Conservation (phyloP, 2,113 vertebrate genomes). For the Callionymus lyra region DNA sequence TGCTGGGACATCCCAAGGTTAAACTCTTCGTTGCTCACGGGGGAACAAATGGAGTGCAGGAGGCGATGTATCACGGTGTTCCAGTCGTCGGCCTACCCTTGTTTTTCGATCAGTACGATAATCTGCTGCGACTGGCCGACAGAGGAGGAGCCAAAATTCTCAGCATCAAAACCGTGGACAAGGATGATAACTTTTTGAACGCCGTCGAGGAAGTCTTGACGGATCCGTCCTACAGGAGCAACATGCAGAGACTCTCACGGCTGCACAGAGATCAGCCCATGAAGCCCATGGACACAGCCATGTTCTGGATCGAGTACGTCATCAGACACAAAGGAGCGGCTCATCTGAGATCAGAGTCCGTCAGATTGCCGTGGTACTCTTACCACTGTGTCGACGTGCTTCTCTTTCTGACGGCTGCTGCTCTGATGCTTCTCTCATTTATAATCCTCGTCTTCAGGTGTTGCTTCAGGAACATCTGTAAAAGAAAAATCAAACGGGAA, state of each 20-base stretch:
- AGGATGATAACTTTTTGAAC: slow-evolving; percentile 32
- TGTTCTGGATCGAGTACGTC: slow-evolving; percentile 69
- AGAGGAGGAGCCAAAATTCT: slow-evolving; percentile 50
- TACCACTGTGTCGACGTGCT: slow-evolving; percentile 58
- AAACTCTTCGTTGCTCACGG: slow-evolving; percentile 59
- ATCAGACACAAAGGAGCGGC: slow-evolving; percentile 65
- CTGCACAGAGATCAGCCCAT: slow-evolving; percentile 58
- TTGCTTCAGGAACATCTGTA: slow-evolving; percentile 23
- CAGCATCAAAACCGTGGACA: slow-evolving; percentile 20
- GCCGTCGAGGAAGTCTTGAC: slow-evolving; percentile 48
- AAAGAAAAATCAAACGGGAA: slow-evolving; percentile 39
- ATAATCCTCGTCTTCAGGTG: slow-evolving; percentile 17
- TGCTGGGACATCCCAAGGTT: slow-evolving; percentile 56
- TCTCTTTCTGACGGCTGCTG: slow-evolving; percentile 21
- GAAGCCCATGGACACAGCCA: slow-evolving; percentile 49
- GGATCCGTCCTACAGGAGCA: slow-evolving; percentile 53
- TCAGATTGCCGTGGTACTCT: slow-evolving; percentile 57
- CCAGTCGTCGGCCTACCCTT: slow-evolving; percentile 54
- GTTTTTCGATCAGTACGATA: slow-evolving; percentile 61
- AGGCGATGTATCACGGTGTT: slow-evolving; percentile 59
- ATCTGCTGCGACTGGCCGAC: slow-evolving; percentile 46
- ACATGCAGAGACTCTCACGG: slow-evolving; percentile 61
- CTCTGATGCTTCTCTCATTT: slow-evolving; percentile 14
- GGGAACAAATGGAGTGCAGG: slow-evolving; percentile 59
- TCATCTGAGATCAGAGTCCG: slow-evolving; percentile 55